phyloP scores from a whole-genome alignment of 92 coral and sea anemone species.

The Epizoanthus stellaris region DNA sequence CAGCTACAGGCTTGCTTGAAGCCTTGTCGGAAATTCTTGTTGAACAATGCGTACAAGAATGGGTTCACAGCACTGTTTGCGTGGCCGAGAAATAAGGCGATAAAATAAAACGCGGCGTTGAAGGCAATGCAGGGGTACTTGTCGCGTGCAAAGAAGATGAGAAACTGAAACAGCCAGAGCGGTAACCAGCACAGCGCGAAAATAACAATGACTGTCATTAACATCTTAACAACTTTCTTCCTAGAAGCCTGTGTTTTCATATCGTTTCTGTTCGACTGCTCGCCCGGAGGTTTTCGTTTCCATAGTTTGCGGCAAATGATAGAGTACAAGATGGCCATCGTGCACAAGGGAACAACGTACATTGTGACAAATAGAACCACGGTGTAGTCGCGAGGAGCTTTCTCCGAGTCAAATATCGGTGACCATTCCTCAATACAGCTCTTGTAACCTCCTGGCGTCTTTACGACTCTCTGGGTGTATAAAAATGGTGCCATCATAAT shows the following conservation, averaged over 20 bases:
- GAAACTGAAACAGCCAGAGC: slow-evolving; percentile 70
- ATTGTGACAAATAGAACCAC: slow-evolving; percentile 69
- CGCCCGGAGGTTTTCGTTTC: slow-evolving; percentile 73
- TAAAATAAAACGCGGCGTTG: slow-evolving; percentile 64
- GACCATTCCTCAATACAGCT: slow-evolving; percentile 80
- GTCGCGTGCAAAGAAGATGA: slow-evolving; percentile 63
- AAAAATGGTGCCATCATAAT: slow-evolving; percentile 82
- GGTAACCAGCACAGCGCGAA: slow-evolving; percentile 90
- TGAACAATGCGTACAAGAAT: slow-evolving; percentile 76
- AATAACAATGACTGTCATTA: slow-evolving; percentile 67
- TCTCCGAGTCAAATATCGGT: slow-evolving; percentile 62
- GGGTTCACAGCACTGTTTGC: slow-evolving; percentile 86
- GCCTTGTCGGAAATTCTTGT: slow-evolving; percentile 79
- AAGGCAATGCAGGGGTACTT: slow-evolving; percentile 63
- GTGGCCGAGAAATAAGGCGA: slow-evolving; percentile 79
- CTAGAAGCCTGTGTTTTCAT: slow-evolving; percentile 55
- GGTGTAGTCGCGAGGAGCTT: slow-evolving; percentile 78
- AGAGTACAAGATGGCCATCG: slow-evolving; percentile 76
- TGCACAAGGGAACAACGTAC: slow-evolving; percentile 70
- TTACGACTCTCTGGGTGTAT: slow-evolving; percentile 69
- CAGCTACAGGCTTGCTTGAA: slow-evolving; percentile 76
- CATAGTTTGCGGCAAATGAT: slow-evolving; percentile 75
- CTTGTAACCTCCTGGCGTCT: slow-evolving; percentile 49
- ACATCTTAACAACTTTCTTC: slow-evolving; percentile 82
- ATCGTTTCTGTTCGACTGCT: slow-evolving; percentile 61